A percentile compares a stretch with the other conserved stretches of the same genome.
Evolutionary conservation across 2,888 invertebrate species (phyloP).

Genomic region (Stegophylla sp.): DNA sequence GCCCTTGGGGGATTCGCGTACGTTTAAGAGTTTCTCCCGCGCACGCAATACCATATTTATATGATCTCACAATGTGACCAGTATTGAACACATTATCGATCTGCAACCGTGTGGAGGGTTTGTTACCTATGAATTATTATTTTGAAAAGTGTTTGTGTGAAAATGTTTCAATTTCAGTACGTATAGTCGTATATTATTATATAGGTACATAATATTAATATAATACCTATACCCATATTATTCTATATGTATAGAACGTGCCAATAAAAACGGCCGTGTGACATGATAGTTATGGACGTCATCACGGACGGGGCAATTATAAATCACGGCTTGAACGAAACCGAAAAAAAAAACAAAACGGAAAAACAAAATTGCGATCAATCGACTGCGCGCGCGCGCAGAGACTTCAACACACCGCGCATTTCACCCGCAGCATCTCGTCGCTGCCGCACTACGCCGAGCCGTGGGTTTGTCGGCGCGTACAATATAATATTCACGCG

Average conservation of each 20-base stretch:
- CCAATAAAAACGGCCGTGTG: no score
- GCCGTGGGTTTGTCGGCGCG: not conserved
- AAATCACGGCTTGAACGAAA: not conserved
- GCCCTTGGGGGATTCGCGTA: not conserved
- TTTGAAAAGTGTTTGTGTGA: no score
- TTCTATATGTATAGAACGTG: no score
- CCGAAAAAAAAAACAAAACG: not conserved
- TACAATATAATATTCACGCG: constrained; percentile 17
- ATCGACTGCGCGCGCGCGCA: no score
- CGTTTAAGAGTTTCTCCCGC: constrained; percentile 12
- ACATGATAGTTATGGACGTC: not conserved
- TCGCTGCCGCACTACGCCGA: not conserved
- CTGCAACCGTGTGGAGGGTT: no score
- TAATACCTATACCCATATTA: no score
- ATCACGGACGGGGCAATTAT: not conserved
- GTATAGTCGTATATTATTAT: no score
- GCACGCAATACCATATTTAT: not conserved
- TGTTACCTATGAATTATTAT: no score
- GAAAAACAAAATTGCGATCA: constrained; percentile 8
- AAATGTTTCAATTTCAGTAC: no score
- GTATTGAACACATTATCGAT: no score
- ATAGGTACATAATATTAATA: no score
- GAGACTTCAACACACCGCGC: not conserved
- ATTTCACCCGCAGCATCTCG: constrained; percentile 4
- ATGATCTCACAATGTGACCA: no score